Conservation (phyloP, 2,797 vertebrate species). For the Schizopygopsis malacanthus region DNA sequence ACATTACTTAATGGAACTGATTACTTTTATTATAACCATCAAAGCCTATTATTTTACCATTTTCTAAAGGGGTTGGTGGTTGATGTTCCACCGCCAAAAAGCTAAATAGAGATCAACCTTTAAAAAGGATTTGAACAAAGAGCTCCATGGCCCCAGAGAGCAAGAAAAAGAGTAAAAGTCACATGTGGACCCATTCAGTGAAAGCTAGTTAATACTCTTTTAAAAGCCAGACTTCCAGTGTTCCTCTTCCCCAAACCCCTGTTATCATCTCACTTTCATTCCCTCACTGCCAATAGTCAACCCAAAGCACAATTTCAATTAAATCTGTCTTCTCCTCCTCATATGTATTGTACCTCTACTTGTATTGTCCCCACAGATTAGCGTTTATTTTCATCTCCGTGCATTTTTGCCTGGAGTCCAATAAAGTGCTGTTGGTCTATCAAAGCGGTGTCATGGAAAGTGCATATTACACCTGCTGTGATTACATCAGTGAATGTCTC, state of each 20-base stretch:
- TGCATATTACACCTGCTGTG: background rate
- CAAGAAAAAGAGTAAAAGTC: slow-evolving; percentile 23
- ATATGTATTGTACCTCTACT: slow-evolving; percentile 50
- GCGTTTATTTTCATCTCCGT: slow-evolving; percentile 21
- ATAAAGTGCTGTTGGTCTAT: background rate
- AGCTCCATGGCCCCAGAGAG: slow-evolving; percentile 2
- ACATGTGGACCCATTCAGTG: slow-evolving; percentile 58
- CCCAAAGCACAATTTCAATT: slow-evolving; percentile 66
- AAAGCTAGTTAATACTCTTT: slow-evolving; percentile 52
- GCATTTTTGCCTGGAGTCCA: background rate
- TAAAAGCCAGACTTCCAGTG: slow-evolving; percentile 42
- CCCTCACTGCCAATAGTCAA: slow-evolving; percentile 61
- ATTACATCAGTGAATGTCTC: background rate
- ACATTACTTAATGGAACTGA: background rate
- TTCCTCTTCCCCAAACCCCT: slow-evolving; percentile 51
- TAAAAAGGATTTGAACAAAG: slow-evolving; percentile 1
- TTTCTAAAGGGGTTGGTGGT: background rate
- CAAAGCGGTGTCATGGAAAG: slow-evolving; percentile 24
- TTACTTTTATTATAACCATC: background rate
- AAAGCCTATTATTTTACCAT: background rate
- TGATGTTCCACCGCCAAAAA: background rate
- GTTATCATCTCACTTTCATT: slow-evolving; percentile 54
- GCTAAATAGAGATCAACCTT: background rate
- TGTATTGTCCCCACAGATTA: slow-evolving; percentile 29
- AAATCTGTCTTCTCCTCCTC: slow-evolving; percentile 66